These are phyloP conservation scores for Phasia obesa DNA, from an alignment of 2,888 invertebrate species.

Conservation along the genomic window DNA sequence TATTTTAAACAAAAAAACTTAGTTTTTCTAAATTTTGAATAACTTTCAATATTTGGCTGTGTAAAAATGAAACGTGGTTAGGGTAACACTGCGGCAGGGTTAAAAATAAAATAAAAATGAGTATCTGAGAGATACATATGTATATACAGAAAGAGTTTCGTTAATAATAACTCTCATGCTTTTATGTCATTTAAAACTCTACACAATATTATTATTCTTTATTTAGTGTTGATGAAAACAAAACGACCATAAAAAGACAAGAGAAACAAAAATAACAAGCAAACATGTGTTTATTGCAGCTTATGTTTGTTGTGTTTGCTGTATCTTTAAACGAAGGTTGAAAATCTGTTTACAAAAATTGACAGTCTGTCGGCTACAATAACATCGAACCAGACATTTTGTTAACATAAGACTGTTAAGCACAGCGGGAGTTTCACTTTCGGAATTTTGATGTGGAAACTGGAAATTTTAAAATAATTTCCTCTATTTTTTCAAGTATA, in stretches of 20 bases:
- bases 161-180: neutral
- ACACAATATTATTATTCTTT: neutral
- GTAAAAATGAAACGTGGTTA: no score
- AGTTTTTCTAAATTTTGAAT: no score
- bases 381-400: neutral
- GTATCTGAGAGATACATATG: no score
- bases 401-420: constrained; percentile 29
- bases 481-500: neutral
- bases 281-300: constrained; percentile 37
- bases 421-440: constrained; percentile 66
- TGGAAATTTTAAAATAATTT: constrained; percentile 12
- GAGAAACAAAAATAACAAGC: constrained; percentile 12
- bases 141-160: neutral
- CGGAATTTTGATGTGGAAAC: constrained; percentile 62
- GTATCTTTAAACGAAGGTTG: constrained; percentile 40
- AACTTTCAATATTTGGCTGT: no score
- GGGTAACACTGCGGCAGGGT: no score
- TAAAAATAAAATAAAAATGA: no score
- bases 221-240: neutral
- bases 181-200: neutral
- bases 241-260: constrained; percentile 15
- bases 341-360: constrained; percentile 52
- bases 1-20: no score
- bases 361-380: neutral
- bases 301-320: constrained; percentile 18